Evolutionary conservation across 2,113 vertebrate genomes (phyloP).

Genomic region (cat (Felis catus)): DNA sequence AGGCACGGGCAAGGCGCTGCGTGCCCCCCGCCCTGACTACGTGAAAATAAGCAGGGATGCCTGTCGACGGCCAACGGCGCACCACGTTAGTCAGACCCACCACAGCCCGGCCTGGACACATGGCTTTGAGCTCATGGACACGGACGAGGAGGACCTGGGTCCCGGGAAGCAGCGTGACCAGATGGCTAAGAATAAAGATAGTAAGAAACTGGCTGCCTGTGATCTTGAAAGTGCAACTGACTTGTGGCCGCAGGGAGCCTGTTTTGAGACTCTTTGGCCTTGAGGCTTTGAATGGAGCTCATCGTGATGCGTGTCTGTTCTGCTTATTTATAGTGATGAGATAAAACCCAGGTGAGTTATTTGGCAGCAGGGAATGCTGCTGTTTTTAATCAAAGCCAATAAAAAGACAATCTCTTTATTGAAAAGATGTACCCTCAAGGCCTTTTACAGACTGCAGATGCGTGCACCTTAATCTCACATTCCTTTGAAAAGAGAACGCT

Average conservation of each 20-base stretch:
- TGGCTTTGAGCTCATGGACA: rapidly evolving
- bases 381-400: conserved; percentile 74
- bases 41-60: background rate
- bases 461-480: conserved; percentile 23
- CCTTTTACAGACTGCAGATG: conserved; percentile 44
- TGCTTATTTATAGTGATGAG: background rate
- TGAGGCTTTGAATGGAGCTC: background rate
- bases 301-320: background rate
- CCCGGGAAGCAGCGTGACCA: background rate
- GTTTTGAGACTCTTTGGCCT: background rate
- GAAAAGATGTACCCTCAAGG: conserved; percentile 58
- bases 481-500: conserved; percentile 30
- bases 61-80: background rate
- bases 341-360: conserved; percentile 52
- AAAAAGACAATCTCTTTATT: conserved; percentile 59
- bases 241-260: background rate
- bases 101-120: background rate
- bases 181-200: conserved; percentile 1
- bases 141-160: background rate
- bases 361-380: conserved; percentile 51
- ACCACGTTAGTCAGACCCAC: rapidly evolving
- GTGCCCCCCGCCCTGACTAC: background rate
- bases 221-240: background rate
- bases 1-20: rapidly evolving
- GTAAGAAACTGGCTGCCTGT: background rate